Conservation (phyloP, 2,888 invertebrate genomes). For the Stenchaetothrips biformis region DNA sequence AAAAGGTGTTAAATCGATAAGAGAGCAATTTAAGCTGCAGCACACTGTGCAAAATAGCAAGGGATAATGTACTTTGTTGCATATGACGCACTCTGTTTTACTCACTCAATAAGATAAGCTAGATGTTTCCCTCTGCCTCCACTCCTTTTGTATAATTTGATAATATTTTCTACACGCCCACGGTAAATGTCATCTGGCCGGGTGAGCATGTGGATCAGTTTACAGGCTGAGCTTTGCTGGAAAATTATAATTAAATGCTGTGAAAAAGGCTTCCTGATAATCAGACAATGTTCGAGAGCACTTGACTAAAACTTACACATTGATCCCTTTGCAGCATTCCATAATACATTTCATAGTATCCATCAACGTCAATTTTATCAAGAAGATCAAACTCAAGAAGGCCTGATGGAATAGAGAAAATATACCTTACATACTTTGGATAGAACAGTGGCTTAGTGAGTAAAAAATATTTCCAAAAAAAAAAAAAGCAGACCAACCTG, state of each 20-base stretch:
- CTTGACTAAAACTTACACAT: not conserved
- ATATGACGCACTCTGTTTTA: not conserved
- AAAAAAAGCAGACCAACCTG: not conserved
- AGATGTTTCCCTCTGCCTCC: not conserved
- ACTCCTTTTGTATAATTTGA: not conserved
- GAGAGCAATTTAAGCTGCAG: not conserved
- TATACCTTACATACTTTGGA: too few relatives aligned
- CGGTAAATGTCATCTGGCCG: not conserved
- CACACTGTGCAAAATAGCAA: not conserved
- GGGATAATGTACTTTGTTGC: not conserved
- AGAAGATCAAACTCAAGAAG: not conserved
- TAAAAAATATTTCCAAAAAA: not conserved
- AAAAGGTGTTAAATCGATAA: not conserved
- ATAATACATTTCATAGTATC: constrained; percentile 5
- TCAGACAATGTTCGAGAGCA: not conserved
- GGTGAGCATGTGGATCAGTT: constrained; percentile 5
- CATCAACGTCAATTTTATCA: not conserved
- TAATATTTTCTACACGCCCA: not conserved
- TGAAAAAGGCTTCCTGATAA: not conserved
- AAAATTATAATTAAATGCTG: not conserved
- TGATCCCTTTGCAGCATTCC: not conserved
- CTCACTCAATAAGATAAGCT: not conserved
- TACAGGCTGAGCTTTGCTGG: not conserved
- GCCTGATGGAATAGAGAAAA: not conserved
- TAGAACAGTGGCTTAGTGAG: too few relatives aligned